These are phyloP conservation scores for Cryptotis parvus DNA, from an alignment of 2,113 vertebrate species.

Conservation along the genomic window DNA sequence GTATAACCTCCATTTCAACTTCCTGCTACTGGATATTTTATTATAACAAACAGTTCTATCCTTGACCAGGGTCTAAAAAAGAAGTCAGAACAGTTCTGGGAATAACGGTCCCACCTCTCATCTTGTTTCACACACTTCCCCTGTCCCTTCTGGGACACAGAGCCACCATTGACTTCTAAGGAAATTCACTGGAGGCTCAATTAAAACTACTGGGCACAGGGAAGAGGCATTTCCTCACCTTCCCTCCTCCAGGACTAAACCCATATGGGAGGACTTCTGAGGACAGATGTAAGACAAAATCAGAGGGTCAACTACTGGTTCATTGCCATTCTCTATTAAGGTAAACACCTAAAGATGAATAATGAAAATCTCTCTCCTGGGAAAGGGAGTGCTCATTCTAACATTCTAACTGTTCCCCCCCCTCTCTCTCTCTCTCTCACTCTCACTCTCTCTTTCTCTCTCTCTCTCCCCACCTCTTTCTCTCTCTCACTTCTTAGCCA, in stretches of 20 bases:
- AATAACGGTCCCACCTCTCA: conserved; percentile 63
- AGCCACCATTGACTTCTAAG: conserved; percentile 49
- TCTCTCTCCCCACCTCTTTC: too few relatives aligned
- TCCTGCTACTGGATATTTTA: conserved; percentile 60
- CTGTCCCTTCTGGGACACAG: conserved; percentile 57
- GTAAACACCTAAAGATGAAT: not conserved
- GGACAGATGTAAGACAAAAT: not conserved
- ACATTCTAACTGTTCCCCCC: not conserved
- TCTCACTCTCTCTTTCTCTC: too few relatives aligned
- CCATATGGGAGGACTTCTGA: not conserved
- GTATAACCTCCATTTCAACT: conserved; percentile 70
- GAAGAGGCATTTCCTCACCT: not conserved
- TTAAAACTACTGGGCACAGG: conserved; percentile 60
- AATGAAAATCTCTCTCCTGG: not conserved
- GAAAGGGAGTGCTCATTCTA: not conserved
- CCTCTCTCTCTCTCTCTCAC: not conserved
- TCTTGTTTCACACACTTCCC: conserved; percentile 64
- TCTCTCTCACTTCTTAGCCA: not conserved
- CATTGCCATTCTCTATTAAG: not conserved
- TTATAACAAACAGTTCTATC: conserved; percentile 53
- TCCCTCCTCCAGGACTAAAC: not conserved
- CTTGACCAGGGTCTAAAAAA: conserved; percentile 64
- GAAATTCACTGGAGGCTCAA: conserved; percentile 79
- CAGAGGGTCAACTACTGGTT: not conserved
- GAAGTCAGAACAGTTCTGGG: conserved; percentile 64